Percentiles rank a stretch among this genome's conserved stretches.
phyloP scores from a whole-genome alignment of 2,888 invertebrate species.

The Dynastes grantii region DNA sequence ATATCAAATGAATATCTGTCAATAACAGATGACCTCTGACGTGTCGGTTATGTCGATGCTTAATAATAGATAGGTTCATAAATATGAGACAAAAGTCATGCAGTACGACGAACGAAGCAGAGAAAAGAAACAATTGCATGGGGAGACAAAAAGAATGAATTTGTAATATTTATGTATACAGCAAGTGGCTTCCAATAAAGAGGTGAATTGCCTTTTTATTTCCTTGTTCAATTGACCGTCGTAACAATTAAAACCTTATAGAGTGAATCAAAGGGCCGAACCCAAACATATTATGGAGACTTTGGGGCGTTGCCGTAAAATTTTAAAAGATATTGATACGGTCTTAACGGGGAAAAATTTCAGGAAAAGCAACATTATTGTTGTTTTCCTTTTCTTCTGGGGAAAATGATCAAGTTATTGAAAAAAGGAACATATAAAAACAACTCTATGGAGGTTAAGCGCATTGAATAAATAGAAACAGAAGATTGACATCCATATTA shows the following conservation, averaged over 20 bases:
- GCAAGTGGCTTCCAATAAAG: conserved; percentile 37
- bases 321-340: conserved; percentile 1
- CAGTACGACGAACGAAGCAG: conserved; percentile 1
- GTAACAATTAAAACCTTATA: conserved; percentile 34
- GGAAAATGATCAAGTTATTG: too few relatives aligned
- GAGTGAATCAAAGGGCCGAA: too few relatives aligned
- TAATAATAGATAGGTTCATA: conserved; percentile 31
- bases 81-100: conserved; percentile 19
- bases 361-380: not conserved
- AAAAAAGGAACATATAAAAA: too few relatives aligned
- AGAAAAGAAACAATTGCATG: not conserved
- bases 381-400: too few relatives aligned
- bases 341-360: not conserved
- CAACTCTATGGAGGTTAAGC: too few relatives aligned
- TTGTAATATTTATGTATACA: conserved; percentile 36
- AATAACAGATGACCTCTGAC: conserved; percentile 40
- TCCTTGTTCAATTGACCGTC: conserved; percentile 23
- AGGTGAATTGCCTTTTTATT: conserved; percentile 36
- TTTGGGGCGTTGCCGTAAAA: not conserved
- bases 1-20: conserved; percentile 15
- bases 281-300: not conserved
- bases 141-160: conserved; percentile 26
- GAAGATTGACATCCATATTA: too few relatives aligned
- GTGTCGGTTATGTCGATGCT: conserved; percentile 20
- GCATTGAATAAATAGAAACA: too few relatives aligned